A percentile compares a stretch with the other conserved stretches of the same genome.
These are phyloP conservation scores for Sigmodon hispidus DNA, from an alignment of 2,113 vertebrate genomes.

Conservation along the genomic window DNA sequence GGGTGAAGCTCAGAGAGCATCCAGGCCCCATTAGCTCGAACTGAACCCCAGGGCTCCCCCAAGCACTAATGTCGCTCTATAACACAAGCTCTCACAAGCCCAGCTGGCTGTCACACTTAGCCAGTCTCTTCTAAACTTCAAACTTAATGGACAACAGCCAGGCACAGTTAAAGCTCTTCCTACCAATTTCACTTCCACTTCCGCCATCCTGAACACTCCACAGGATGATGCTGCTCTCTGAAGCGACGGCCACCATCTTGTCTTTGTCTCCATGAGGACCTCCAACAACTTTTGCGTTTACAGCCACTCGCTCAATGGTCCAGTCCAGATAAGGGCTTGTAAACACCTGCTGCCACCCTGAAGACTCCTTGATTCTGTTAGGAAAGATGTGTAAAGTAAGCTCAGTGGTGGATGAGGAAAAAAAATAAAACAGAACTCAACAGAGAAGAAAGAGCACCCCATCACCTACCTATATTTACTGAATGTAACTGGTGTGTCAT, in stretches of 20 bases:
- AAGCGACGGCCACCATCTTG: constrained; percentile 98
- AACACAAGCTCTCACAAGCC: no score
- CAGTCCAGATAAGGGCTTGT: constrained; percentile 96
- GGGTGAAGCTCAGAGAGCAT: no score
- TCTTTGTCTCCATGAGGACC: constrained; percentile 98
- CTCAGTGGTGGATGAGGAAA: background rate
- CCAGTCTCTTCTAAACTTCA: background rate
- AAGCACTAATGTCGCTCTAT: background rate
- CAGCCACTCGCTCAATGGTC: constrained; percentile 95
- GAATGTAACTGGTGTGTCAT: background rate
- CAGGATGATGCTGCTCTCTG: constrained; percentile 95
- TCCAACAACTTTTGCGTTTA: constrained; percentile 98
- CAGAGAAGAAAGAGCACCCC: background rate
- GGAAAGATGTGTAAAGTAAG: background rate
- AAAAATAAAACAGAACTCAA: background rate
- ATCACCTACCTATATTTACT: no score
- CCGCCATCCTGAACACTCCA: constrained; percentile 98
- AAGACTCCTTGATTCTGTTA: constrained; percentile 96
- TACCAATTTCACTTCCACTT: constrained; percentile 96
- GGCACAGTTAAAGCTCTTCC: background rate
- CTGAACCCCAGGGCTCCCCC: background rate
- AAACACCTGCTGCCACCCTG: constrained; percentile 98
- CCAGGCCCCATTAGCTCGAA: background rate
- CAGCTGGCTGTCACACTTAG: background rate
- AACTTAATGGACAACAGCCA: accelerated